Base-by-base conservation (phyloP, 2,113 vertebrate species). In the Gopherus evgoodei region DNA sequence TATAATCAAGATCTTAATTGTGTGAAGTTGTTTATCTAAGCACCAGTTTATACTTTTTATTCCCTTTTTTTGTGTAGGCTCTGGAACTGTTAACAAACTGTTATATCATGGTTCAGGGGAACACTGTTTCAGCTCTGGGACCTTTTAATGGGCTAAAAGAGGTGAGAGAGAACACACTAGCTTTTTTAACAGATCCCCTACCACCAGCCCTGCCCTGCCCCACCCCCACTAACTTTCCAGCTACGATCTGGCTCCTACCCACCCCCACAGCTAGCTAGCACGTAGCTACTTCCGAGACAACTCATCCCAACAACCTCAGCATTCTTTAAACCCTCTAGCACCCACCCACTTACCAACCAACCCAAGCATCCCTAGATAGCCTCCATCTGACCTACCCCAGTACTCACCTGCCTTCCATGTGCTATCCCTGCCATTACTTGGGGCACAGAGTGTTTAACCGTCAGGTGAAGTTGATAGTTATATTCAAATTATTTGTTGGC, bases 41-140 rank as follows among this genome's bases (percentile, higher is more conserved):
- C 14, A 82, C 94, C 25, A 75, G 44, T 75, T 97, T 88, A 27
- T 22, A 1, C 25, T 95, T 91, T 2, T 88, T 81, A 0, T 5
- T 95, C 81, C 87, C 10, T 42, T 93, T 92, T 38, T 38, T 24
- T 22, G 11, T 94, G 1, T 86, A 99, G 99, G 99, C 99, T 0
- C 96, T 99, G 92, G 99, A 99, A 97, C 97, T 99, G 81, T 96
- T 99, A 95, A 99, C 99, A 44, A 99, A 98, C 98, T 99, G 99
- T 97, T 99, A 99, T 10, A 98, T 99, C 90, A 99, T 99, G 99
- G 99, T 99, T 93, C 99, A 99, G 96, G 99, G 99, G 22, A 99
- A 99, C 98, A 99, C 99, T 0, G 99, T 99, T 89, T 99, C 99
- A 53, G 99, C 99, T 56, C 98, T 99, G 86, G 99, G 99, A 57